A percentile compares a stretch with the other conserved stretches of the same genome.
Evolutionary conservation across 2,888 invertebrate genomes (phyloP).

Genomic region (Brachylomia viminalis): DNA sequence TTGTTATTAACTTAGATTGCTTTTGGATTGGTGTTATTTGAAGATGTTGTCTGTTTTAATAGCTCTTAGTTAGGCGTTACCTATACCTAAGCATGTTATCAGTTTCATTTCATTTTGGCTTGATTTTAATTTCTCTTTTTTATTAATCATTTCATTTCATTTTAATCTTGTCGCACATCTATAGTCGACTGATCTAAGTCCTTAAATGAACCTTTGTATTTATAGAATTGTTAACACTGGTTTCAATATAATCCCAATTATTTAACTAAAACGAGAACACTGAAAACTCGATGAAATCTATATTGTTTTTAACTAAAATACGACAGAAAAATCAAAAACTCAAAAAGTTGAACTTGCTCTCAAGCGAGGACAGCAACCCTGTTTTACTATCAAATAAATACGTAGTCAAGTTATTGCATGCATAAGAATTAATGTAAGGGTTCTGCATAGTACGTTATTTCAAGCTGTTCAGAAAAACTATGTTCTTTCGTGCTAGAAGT

Average conservation of each 20-base stretch:
- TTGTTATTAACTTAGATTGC: constrained; percentile 2
- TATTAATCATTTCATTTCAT: too few relatives aligned
- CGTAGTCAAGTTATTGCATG: constrained; percentile 43
- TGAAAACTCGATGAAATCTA: background rate
- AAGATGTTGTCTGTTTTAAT: background rate
- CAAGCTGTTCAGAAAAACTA: constrained; percentile 27
- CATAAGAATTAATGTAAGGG: constrained; percentile 29
- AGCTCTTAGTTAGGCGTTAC: background rate
- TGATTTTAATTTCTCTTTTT: background rate
- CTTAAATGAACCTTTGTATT: background rate
- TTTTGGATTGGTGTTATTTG: background rate
- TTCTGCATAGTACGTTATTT: constrained; percentile 39
- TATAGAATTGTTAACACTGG: background rate
- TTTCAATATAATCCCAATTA: background rate
- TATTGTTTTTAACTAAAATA: constrained; percentile 62
- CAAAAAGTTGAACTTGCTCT: constrained; percentile 61
- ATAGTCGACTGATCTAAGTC: background rate
- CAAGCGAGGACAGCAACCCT: constrained; percentile 64
- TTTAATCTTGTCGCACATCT: background rate
- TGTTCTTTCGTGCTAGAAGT: background rate
- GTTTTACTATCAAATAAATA: constrained; percentile 71
- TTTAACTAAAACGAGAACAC: background rate
- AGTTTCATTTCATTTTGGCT: background rate
- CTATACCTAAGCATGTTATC: background rate
- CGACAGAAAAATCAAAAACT: constrained; percentile 74